Evolutionary conservation across 2,113 vertebrate genomes (phyloP).

Genomic region (Phyllopteryx taeniolatus): DNA sequence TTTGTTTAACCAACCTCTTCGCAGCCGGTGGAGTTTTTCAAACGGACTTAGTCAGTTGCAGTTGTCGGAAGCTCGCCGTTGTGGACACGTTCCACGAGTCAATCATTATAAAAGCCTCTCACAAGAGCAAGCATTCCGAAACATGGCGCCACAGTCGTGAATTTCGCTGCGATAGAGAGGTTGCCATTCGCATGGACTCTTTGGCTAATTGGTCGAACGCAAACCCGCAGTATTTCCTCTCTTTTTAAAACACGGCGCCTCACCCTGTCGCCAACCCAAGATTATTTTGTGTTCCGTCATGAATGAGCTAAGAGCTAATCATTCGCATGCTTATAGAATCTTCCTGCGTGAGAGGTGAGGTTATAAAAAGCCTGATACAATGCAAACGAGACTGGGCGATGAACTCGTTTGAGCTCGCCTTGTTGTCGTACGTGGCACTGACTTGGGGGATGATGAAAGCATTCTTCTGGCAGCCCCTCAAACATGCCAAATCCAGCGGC

Average conservation of each 20-base stretch:
- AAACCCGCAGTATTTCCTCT: constrained; percentile 56
- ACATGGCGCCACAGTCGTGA: constrained; percentile 58
- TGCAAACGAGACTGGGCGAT: constrained; percentile 28
- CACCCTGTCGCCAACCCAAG: constrained; percentile 10
- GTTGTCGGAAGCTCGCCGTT: constrained; percentile 33
- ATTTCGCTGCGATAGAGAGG: constrained; percentile 59
- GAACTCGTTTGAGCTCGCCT: constrained; percentile 42
- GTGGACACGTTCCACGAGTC: constrained; percentile 40
- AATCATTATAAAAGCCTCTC: constrained; percentile 38
- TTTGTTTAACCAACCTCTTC: background rate
- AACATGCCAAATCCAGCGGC: constrained; percentile 59
- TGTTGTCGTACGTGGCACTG: constrained; percentile 30
- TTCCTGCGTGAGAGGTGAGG: background rate
- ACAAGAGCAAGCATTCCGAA: constrained; percentile 58
- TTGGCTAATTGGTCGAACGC: constrained; percentile 54
- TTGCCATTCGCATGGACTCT: constrained; percentile 67
- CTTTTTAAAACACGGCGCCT: constrained; percentile 22
- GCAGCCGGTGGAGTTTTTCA: background rate
- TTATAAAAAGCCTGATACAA: background rate
- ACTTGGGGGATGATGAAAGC: constrained; percentile 72
- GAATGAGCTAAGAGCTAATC: background rate
- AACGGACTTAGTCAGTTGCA: background rate
- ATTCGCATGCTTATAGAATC: background rate
- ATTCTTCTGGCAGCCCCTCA: constrained; percentile 72
- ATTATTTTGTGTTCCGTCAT: background rate